A percentile compares a stretch with the other conserved stretches of the same genome.
These are phyloP conservation scores for Amiota minor DNA, from an alignment of 2,888 invertebrate genomes.

Conservation along the genomic window DNA sequence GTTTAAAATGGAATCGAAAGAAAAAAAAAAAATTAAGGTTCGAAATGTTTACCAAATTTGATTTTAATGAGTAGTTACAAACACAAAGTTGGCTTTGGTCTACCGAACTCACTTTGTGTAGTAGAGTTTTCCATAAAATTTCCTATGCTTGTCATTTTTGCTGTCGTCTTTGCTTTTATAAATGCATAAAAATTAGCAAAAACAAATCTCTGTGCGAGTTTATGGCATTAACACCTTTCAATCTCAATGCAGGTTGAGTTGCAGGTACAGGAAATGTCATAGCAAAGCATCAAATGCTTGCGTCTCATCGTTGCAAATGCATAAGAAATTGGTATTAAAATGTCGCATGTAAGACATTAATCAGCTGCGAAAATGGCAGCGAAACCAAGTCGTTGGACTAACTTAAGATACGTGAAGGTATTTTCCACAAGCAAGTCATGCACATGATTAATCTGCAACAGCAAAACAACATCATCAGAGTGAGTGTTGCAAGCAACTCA, in stretches of 20 bases:
- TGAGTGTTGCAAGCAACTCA: background rate
- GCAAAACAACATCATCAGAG: conserved; percentile 18
- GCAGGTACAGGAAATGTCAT: conserved; percentile 63
- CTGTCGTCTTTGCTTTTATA: conserved; percentile 60
- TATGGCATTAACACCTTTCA: conserved; percentile 66
- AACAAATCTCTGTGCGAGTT: conserved; percentile 64
- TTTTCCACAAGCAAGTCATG: conserved; percentile 48
- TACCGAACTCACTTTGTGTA: conserved; percentile 30
- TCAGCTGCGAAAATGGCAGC: conserved; percentile 64
- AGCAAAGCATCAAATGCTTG: conserved; percentile 37
- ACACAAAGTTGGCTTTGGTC: background rate
- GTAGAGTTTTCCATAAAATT: background rate
- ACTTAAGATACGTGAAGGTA: conserved; percentile 7
- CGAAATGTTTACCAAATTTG: too few species aligned
- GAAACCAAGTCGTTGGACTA: conserved; percentile 27
- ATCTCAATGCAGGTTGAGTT: conserved; percentile 53
- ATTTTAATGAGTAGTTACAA: too few species aligned
- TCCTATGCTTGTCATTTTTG: conserved; percentile 49
- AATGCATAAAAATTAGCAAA: conserved; percentile 61
- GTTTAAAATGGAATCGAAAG: too few species aligned
- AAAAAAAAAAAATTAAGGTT: too few species aligned
- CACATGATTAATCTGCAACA: conserved; percentile 62
- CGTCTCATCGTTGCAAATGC: conserved; percentile 53
- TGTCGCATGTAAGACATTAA: conserved; percentile 67
- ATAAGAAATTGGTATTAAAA: conserved; percentile 67